Evolutionary conservation across 2,797 vertebrate species (phyloP).

Genomic region (Danio tinwini): DNA sequence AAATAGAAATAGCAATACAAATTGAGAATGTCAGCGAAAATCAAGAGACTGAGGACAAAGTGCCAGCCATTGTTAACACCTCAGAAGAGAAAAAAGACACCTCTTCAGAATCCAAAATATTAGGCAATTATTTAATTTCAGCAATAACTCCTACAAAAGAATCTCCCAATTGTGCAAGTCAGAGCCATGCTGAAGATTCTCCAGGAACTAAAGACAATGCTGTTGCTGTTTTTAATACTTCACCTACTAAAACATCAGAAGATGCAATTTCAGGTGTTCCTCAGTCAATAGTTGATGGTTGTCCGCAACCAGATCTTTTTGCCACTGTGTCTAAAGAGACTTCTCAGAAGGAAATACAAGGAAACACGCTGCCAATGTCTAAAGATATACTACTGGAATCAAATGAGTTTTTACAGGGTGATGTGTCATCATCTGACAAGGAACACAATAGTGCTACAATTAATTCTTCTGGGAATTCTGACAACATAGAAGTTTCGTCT

Average conservation of each 20-base stretch:
- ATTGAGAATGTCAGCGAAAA: conserved; percentile 31
- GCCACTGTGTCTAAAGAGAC: conserved; percentile 2
- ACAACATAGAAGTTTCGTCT: conserved; percentile 69
- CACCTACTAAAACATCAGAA: conserved; percentile 16
- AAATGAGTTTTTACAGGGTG: conserved; percentile 30
- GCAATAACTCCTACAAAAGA: conserved; percentile 17
- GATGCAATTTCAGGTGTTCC: not conserved
- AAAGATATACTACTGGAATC: not conserved
- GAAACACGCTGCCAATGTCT: conserved; percentile 5
- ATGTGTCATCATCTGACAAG: conserved; percentile 40
- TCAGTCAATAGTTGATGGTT: conserved; percentile 33
- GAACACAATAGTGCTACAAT: conserved; percentile 27
- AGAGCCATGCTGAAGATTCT: not conserved
- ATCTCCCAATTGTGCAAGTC: conserved; percentile 1
- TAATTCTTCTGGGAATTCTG: conserved; percentile 15
- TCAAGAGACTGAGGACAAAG: conserved; percentile 18
- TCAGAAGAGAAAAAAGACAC: conserved; percentile 18
- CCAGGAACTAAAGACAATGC: not conserved
- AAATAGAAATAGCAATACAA: not conserved
- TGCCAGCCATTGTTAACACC: not conserved
- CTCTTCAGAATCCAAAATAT: conserved; percentile 4
- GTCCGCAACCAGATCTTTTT: conserved; percentile 23
- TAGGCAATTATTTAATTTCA: not conserved
- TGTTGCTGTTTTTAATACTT: not conserved
- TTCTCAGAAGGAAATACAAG: not conserved